These are phyloP conservation scores for Hypocryptadius cinnamomeus DNA, from an alignment of 2,113 vertebrate genomes.

Conservation along the genomic window DNA sequence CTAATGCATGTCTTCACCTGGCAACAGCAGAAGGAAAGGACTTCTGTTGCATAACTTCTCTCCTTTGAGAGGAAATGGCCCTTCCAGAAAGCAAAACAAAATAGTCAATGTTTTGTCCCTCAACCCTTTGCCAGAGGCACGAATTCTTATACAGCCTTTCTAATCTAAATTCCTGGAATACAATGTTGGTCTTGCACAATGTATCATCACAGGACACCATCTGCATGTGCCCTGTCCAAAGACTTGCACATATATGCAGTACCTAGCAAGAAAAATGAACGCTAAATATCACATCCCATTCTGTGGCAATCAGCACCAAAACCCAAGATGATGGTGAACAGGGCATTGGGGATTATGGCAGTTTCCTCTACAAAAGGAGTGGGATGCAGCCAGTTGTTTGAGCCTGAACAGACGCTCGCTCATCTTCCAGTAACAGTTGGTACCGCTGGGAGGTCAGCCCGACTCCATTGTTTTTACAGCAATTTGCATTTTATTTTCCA, in stretches of 20 bases:
- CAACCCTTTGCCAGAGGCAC: not conserved
- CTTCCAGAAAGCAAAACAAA: not conserved
- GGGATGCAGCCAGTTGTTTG: not conserved
- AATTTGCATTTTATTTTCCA: constrained; percentile 67
- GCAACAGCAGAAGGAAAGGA: not conserved
- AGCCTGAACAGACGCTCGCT: not conserved
- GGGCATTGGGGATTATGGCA: not conserved
- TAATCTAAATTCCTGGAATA: not conserved
- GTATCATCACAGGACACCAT: not conserved
- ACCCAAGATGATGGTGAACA: not conserved
- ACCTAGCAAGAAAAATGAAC: not conserved
- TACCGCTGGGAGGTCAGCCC: constrained; percentile 26
- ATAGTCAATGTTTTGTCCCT: not conserved
- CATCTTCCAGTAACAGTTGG: constrained; percentile 10
- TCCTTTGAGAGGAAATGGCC: not conserved
- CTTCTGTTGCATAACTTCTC: not conserved
- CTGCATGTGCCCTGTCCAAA: not conserved
- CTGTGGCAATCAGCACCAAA: not conserved
- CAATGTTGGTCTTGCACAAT: not conserved
- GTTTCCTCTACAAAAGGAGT: not conserved
- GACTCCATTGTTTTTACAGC: constrained; percentile 37
- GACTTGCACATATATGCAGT: rapidly evolving
- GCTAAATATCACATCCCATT: not conserved
- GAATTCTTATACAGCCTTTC: not conserved
- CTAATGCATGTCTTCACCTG: not conserved